Conservation (phyloP, 2,797 vertebrate genomes). For the Paramormyrops hopkinsi region DNA sequence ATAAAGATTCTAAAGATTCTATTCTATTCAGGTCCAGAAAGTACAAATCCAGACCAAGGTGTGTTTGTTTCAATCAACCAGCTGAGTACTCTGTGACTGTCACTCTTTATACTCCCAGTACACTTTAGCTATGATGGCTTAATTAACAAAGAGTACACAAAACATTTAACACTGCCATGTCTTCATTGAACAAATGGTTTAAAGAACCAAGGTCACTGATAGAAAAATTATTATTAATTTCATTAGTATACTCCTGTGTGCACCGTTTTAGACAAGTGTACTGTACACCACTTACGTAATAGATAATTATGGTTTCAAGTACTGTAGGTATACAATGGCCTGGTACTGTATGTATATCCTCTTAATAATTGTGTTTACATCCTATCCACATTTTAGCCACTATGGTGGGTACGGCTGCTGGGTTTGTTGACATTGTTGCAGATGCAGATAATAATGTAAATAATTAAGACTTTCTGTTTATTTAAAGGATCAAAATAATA, state of each 20-base stretch:
- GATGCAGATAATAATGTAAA: neutral
- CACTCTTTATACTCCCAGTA: neutral
- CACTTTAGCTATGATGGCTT: neutral
- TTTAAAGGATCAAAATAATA: neutral
- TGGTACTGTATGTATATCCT: neutral
- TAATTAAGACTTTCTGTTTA: neutral
- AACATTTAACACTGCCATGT: neutral
- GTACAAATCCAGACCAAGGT: too few species aligned
- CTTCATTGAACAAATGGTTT: neutral
- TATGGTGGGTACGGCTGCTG: neutral
- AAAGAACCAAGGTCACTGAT: neutral
- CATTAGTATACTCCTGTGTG: neutral
- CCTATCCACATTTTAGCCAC: neutral
- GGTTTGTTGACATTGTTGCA: neutral
- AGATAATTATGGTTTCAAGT: neutral
- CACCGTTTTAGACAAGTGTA: neutral
- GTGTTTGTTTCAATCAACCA: neutral
- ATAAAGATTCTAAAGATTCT: too few species aligned
- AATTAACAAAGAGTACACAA: neutral
- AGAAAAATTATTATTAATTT: neutral
- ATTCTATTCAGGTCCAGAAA: too few species aligned
- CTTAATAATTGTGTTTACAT: neutral
- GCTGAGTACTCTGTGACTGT: neutral
- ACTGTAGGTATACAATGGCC: neutral
- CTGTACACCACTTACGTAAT: neutral